A percentile compares a stretch with the other conserved stretches of the same genome.
Conservation (phyloP, 2,888 invertebrate genomes). For the Drosophila meridionalis region DNA sequence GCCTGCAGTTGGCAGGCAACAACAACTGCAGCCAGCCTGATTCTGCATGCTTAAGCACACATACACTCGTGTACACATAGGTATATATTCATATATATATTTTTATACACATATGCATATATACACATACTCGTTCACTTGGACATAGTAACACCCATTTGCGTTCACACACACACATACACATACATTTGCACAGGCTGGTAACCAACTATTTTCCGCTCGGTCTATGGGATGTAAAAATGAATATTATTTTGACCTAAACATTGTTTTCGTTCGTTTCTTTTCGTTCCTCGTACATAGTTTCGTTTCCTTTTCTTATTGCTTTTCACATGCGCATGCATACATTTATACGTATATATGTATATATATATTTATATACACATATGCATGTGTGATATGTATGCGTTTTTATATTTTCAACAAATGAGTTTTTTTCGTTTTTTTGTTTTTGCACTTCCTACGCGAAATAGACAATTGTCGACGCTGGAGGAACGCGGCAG, state of each 20-base stretch:
- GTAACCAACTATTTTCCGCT: slow-evolving; percentile 16
- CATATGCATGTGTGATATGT: slow-evolving; percentile 6
- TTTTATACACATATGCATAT: neutral
- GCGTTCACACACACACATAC: neutral
- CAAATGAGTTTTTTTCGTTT: slow-evolving; percentile 31
- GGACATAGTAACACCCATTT: slow-evolving; percentile 21
- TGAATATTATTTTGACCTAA: slow-evolving; percentile 26
- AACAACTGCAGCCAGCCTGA: slow-evolving; percentile 46
- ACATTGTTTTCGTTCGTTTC: slow-evolving; percentile 39
- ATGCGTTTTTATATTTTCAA: slow-evolving; percentile 25
- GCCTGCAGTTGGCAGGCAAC: slow-evolving; percentile 52
- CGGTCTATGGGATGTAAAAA: slow-evolving; percentile 9
- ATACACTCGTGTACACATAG: slow-evolving; percentile 9
- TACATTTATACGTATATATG: slow-evolving; percentile 11
- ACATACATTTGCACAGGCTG: slow-evolving; percentile 2
- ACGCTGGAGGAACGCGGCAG: slow-evolving; percentile 37
- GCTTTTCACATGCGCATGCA: slow-evolving; percentile 52
- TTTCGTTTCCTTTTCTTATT: slow-evolving; percentile 22
- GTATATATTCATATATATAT: neutral
- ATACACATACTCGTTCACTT: slow-evolving; percentile 14
- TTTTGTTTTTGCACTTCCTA: slow-evolving; percentile 52
- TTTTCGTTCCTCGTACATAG: slow-evolving; percentile 13
- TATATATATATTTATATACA: slow-evolving; percentile 4
- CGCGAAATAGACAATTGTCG: slow-evolving; percentile 32
- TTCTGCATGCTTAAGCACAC: slow-evolving; percentile 41